Percentiles rank a stretch among this genome's conserved stretches.
These are phyloP conservation scores for Phenganax stokvisi DNA, from an alignment of 92 coral and sea anemone genomes.

Conservation along the genomic window DNA sequence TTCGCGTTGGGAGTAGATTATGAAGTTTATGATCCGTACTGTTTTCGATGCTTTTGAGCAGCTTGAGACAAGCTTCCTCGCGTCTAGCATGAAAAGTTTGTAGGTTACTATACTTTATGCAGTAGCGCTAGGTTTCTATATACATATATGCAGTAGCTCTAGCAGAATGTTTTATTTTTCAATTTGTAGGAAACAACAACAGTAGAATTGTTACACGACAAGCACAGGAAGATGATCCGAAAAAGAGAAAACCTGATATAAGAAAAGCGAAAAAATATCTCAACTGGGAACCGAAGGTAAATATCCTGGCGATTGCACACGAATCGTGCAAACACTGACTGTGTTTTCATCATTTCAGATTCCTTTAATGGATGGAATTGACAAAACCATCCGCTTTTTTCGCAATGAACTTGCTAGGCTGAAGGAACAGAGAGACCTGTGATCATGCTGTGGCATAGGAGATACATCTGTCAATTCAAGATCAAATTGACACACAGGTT, in stretches of 20 bases:
- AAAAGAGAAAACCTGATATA: conserved; percentile 87
- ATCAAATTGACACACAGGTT: neutral
- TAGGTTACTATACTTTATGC: too few species aligned
- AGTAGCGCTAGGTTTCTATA: too few species aligned
- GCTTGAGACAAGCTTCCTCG: too few species aligned
- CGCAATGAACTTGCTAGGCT: conserved; percentile 33
- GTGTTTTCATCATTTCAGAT: neutral
- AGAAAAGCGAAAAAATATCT: conserved; percentile 61
- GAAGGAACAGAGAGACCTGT: conserved; percentile 9
- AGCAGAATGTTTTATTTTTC: neutral
- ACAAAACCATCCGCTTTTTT: conserved; percentile 37
- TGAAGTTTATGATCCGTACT: too few species aligned
- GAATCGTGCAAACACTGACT: neutral
- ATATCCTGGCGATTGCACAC: neutral
- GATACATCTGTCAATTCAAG: neutral
- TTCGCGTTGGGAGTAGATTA: too few species aligned
- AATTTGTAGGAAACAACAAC: conserved; percentile 50
- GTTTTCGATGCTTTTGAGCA: too few species aligned
- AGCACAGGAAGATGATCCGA: conserved; percentile 87
- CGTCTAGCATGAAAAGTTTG: too few species aligned
- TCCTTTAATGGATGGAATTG: conserved; percentile 25
- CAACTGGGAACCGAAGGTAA: conserved; percentile 88
- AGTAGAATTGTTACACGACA: conserved; percentile 60
- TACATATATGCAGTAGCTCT: too few species aligned
- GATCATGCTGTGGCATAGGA: neutral